A percentile compares a stretch with the other conserved stretches of the same genome.
Conservation (phyloP, 2,888 invertebrate genomes). For the Drosophila rubida region DNA sequence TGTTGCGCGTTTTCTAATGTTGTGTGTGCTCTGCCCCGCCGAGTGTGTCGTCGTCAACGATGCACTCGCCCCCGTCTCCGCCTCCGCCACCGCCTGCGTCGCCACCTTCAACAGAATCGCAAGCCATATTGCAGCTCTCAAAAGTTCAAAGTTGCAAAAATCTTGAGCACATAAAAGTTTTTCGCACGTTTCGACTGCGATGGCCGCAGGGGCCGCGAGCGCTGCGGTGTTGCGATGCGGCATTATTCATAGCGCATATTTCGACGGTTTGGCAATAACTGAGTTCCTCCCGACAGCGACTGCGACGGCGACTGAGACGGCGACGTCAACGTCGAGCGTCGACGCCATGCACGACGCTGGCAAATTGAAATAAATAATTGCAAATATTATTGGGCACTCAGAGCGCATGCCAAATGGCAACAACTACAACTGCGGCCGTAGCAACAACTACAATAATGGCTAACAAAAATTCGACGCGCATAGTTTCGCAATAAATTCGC, state of each 20-base stretch:
- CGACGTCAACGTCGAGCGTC: constrained; percentile 10
- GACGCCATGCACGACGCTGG: constrained; percentile 45
- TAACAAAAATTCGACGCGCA: constrained; percentile 54
- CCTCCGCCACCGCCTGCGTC: not conserved
- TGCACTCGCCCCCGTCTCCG: not conserved
- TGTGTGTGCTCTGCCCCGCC: constrained; percentile 51
- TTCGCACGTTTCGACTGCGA: constrained; percentile 64
- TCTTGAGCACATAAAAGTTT: constrained; percentile 71
- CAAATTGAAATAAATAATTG: constrained; percentile 75
- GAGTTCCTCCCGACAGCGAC: constrained; percentile 38
- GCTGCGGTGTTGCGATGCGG: not conserved
- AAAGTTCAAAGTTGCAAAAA: constrained; percentile 78
- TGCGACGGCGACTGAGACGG: constrained; percentile 34
- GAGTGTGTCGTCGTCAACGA: constrained; percentile 43
- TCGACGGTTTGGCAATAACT: constrained; percentile 65
- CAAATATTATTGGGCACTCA: constrained; percentile 79
- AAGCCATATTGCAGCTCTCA: constrained; percentile 33
- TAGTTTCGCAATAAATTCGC: constrained; percentile 77
- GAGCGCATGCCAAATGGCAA: constrained; percentile 69
- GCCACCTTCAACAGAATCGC: not conserved
- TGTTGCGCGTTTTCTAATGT: constrained; percentile 62
- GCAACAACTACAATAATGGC: constrained; percentile 43
- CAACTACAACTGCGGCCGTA: constrained; percentile 33
- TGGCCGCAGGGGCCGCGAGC: not conserved
- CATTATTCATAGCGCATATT: constrained; percentile 72